A percentile compares a stretch with the other conserved stretches of the same genome.
Evolutionary conservation across 1,140 invertebrate species (phyloP).

Genomic region (Galleria mellonella): DNA sequence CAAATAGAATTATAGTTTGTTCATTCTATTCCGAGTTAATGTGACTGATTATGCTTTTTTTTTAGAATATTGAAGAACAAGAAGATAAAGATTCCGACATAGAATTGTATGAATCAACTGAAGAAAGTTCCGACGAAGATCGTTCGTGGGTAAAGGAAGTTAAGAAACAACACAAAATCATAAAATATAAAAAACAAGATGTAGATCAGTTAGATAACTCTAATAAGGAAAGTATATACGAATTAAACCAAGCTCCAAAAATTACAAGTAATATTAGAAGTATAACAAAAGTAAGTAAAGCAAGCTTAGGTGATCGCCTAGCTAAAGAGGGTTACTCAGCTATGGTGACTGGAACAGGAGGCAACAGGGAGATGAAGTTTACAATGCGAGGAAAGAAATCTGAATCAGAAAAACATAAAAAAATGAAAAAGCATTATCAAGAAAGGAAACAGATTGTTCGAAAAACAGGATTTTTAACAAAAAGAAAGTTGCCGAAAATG

Average conservation of each 20-base stretch:
- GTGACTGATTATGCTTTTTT: too few relatives aligned
- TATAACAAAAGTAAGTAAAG: conserved; percentile 72
- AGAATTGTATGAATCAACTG: conserved; percentile 63
- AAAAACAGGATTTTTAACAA: conserved; percentile 74
- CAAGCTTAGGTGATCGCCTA: conserved; percentile 82
- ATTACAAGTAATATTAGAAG: conserved; percentile 37
- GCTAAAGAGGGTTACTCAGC: conserved; percentile 74
- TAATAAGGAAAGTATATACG: conserved; percentile 32
- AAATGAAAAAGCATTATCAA: conserved; percentile 79
- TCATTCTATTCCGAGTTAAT: too few relatives aligned
- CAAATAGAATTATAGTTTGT: too few relatives aligned
- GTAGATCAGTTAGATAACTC: conserved; percentile 28
- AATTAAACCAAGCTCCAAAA: conserved; percentile 33
- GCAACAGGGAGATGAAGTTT: conserved; percentile 88
- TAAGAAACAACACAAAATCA: conserved; percentile 79
- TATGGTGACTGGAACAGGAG: conserved; percentile 76
- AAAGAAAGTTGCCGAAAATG: conserved; percentile 46
- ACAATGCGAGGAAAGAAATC: conserved; percentile 65
- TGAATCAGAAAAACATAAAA: conserved; percentile 73
- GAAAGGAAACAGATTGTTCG: conserved; percentile 83
- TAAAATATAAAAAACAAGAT: conserved; percentile 58
- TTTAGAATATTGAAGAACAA: conserved; percentile 28
- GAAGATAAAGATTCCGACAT: conserved; percentile 62
- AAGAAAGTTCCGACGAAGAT: conserved; percentile 84
- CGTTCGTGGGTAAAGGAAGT: conserved; percentile 86